Base-by-base conservation (phyloP, 2,797 vertebrate genomes). In the Malacoraja senta region DNA sequence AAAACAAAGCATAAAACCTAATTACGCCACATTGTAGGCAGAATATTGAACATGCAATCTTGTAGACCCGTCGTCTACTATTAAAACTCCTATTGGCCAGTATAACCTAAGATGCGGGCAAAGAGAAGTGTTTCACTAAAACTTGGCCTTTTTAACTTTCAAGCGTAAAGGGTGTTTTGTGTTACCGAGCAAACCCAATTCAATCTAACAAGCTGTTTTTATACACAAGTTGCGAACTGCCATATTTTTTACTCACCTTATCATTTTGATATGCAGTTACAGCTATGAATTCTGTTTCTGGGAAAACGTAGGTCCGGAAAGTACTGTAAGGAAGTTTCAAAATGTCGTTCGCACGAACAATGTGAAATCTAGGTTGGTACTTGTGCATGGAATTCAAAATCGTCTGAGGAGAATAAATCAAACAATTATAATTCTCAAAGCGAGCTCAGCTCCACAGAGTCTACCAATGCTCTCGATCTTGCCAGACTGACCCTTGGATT, bases 231-330 rank as follows among this genome's bases (percentile, higher is more conserved):
- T 68, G 9, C n/a, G 17, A 68, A 68, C 0, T 88, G 65, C 0
- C 58, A 32, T 65, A 19, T 12, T 21, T 74, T 8, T 32, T 19
- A 84, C 96, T 97, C 97, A 99, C 98, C 98, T 99, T 99, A 96
- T 99, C 99, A 93, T 99, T 99, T 95, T 99, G 98, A 97, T 99
- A 99, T 94, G 99, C 99, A 91, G 99, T 99, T 95, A 99, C 99
- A 0, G 98, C 99, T 92, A 99, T 99, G 97, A 99, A 99, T 94
- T 99, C 98, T 0, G 98, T 99, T 95, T 99, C 99, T 0, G 98
- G 98, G 94, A 99, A 99, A 94, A 99, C 98, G 91, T 99, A 99
- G 0, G 98, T 99, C 95, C 99, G 97, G 96, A 99, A 99, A 93
- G 99, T 99, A 94, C 98, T 99, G 93, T 99, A 99, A 4, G 98